These are phyloP conservation scores for Platyscapa corneri DNA, from an alignment of 1,140 invertebrate species.

Conservation along the genomic window DNA sequence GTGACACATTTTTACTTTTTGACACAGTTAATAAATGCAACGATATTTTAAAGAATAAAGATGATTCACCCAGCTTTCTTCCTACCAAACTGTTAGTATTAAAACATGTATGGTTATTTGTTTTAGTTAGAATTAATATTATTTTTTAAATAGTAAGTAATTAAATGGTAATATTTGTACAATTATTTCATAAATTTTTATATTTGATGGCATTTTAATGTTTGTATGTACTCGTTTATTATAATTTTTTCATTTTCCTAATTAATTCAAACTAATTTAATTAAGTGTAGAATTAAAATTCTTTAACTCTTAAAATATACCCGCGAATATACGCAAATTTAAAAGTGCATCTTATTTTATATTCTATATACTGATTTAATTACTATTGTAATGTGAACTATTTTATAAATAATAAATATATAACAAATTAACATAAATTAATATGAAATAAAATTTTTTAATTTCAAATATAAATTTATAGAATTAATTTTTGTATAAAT, in stretches of 20 bases:
- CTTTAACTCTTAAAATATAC: too few species aligned
- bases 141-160: background rate
- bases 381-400: too few species aligned
- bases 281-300: too few species aligned
- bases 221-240: background rate
- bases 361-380: too few species aligned
- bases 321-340: too few species aligned
- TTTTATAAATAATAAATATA: too few species aligned
- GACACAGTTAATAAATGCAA: constrained; percentile 99
- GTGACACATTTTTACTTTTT: constrained; percentile 97
- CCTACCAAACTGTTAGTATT: constrained; percentile 93
- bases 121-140: background rate
- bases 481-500: too few species aligned
- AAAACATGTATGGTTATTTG: background rate
- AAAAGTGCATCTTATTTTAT: too few species aligned
- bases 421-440: too few species aligned
- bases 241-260: background rate
- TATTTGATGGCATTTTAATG: background rate
- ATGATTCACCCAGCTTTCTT: constrained; percentile 96
- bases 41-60: constrained; percentile 96
- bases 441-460: too few species aligned
- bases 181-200: background rate
- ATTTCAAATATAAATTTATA: too few species aligned
- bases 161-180: background rate
- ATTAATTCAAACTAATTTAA: too few species aligned